Percentiles rank a stretch among this genome's conserved stretches.
These are phyloP conservation scores for Sebastes itinus DNA, from an alignment of 2,797 vertebrate genomes.

Conservation along the genomic window DNA sequence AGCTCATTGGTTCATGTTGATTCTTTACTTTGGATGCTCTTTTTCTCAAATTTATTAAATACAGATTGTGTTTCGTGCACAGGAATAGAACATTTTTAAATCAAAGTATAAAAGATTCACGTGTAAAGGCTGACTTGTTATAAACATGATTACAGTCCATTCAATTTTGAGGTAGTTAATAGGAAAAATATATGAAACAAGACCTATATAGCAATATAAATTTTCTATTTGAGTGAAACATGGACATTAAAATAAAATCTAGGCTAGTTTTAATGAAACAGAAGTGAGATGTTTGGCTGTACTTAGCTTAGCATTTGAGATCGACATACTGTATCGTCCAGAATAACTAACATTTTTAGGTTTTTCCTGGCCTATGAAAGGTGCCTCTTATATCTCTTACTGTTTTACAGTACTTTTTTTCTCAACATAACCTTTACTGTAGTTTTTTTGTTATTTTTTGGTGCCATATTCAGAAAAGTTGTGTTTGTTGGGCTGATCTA, in stretches of 20 bases:
- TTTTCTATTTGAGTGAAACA: constrained; percentile 1
- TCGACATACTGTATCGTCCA: constrained; percentile 7
- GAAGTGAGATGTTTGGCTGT: constrained; percentile 2
- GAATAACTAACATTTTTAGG: constrained; percentile 41
- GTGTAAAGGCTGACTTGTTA: constrained; percentile 11
- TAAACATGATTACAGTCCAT: constrained; percentile 11
- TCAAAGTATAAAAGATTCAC: neutral
- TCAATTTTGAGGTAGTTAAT: constrained; percentile 7
- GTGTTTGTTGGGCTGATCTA: constrained; percentile 36
- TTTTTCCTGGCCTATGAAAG: constrained; percentile 9
- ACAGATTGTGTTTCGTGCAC: constrained; percentile 12
- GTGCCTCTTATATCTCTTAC: constrained; percentile 12
- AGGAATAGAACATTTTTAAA: constrained; percentile 19
- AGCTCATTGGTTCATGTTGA: constrained; percentile 5
- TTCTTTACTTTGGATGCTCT: constrained; percentile 21
- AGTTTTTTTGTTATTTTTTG: constrained; percentile 12
- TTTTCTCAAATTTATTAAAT: constrained; percentile 18
- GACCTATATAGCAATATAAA: neutral
- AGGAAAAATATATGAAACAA: neutral
- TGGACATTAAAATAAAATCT: constrained; percentile 5
- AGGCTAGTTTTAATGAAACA: constrained; percentile 27
- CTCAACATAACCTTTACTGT: constrained; percentile 3
- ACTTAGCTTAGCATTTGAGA: constrained; percentile 28
- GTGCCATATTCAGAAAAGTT: constrained; percentile 27
- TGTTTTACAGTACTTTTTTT: constrained; percentile 21